A percentile compares a stretch with the other conserved stretches of the same genome.
Evolutionary conservation across 2,797 vertebrate genomes (phyloP).

Genomic region (Spinibarbus caldwelli): DNA sequence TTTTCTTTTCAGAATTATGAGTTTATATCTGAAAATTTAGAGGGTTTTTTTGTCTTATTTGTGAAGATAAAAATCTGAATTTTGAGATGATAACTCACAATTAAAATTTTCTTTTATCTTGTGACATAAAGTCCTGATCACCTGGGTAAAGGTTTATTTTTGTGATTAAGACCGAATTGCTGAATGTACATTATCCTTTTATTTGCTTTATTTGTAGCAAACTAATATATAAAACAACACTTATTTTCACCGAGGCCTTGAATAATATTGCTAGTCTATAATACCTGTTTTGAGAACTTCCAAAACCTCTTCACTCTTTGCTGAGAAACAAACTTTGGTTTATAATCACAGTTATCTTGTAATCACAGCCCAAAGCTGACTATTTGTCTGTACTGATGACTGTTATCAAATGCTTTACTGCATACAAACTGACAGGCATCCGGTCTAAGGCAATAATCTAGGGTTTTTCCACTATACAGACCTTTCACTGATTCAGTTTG

Average conservation of each 20-base stretch:
- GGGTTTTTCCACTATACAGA: neutral
- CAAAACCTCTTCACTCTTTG: neutral
- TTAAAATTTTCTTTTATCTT: neutral
- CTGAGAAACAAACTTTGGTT: slow-evolving; percentile 3
- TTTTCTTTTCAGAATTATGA: no score
- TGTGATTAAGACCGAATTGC: neutral
- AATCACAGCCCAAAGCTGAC: neutral
- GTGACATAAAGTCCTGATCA: neutral
- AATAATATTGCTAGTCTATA: neutral
- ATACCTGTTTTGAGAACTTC: neutral
- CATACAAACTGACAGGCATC: slow-evolving; percentile 5
- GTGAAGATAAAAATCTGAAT: neutral
- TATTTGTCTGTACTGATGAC: slow-evolving; percentile 8
- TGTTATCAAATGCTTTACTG: neutral
- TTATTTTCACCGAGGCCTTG: neutral
- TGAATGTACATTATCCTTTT: neutral
- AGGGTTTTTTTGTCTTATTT: no score
- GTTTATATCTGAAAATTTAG: no score
- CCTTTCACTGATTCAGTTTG: slow-evolving; percentile 16
- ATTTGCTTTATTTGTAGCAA: slow-evolving; percentile 6
- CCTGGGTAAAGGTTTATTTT: neutral
- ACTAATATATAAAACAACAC: neutral
- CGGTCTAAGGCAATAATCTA: neutral
- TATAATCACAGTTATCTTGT: neutral
- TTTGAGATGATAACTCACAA: neutral